These are phyloP conservation scores for Lucilia cuprina DNA, from an alignment of 1,140 invertebrate genomes.

Conservation along the genomic window DNA sequence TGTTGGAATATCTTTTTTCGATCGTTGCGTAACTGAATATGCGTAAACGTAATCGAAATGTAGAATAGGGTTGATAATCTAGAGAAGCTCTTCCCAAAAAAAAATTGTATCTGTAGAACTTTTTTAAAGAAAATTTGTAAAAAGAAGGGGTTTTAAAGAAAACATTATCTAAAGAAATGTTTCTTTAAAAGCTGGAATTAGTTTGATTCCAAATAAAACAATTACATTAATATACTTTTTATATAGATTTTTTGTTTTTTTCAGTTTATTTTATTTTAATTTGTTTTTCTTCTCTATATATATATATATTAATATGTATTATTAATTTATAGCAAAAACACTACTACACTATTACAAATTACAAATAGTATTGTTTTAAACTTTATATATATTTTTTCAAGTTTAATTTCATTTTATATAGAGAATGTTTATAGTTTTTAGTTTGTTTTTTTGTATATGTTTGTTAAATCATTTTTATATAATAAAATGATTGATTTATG, in stretches of 20 bases:
- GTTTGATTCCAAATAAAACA: not conserved
- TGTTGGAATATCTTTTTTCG: too few species aligned
- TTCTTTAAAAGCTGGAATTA: too few species aligned
- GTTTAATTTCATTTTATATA: not conserved
- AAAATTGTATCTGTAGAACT: too few species aligned
- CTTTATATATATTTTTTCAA: not conserved
- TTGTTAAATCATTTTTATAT: not conserved
- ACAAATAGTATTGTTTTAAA: not conserved
- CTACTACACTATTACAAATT: conserved; percentile 28
- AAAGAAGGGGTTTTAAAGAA: too few species aligned
- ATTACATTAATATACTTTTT: not conserved
- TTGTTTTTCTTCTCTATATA: not conserved
- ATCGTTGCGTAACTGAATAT: too few species aligned
- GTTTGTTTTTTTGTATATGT: not conserved
- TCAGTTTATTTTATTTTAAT: not conserved
- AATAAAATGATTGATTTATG: not conserved
- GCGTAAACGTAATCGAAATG: too few species aligned
- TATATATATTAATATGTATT: not conserved
- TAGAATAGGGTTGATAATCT: too few species aligned
- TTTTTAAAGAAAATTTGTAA: too few species aligned
- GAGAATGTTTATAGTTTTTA: not conserved
- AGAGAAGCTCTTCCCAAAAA: too few species aligned
- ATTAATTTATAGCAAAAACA: conserved; percentile 27
- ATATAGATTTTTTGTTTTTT: not conserved
- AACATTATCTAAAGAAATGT: too few species aligned